phyloP scores from a whole-genome alignment of 2,888 invertebrate species.

The Drosophila aldrichi region DNA sequence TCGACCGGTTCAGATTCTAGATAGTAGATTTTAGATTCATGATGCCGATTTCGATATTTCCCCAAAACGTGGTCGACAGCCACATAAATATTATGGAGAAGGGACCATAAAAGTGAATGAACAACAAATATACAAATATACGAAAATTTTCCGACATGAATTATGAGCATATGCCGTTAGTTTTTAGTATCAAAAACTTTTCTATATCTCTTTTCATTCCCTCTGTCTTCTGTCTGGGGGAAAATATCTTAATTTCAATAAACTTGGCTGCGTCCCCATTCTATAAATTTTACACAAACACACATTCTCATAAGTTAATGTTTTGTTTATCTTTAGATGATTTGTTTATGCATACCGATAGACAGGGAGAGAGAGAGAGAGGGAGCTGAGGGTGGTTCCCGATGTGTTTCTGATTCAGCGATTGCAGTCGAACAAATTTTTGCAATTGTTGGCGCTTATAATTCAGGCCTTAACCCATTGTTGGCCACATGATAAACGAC shows the following conservation, averaged over 20 bases:
- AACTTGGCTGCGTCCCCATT: conserved; percentile 51
- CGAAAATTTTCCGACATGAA: conserved; percentile 51
- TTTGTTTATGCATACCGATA: conserved; percentile 57
- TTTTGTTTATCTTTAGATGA: conserved; percentile 60
- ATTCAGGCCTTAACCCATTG: conserved; percentile 67
- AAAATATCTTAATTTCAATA: conserved; percentile 75
- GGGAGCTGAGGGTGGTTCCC: background rate
- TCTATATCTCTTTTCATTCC: background rate
- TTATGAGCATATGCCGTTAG: conserved; percentile 63
- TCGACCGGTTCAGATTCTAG: conserved; percentile 56
- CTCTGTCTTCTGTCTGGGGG: conserved; percentile 12
- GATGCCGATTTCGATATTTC: conserved; percentile 42
- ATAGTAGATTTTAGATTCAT: conserved; percentile 41
- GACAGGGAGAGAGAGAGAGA: background rate
- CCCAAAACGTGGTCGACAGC: conserved; percentile 54
- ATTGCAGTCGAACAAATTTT: conserved; percentile 59
- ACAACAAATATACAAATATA: conserved; percentile 17
- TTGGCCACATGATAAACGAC: conserved; percentile 77
- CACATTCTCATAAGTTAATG: conserved; percentile 10
- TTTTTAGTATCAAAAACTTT: conserved; percentile 37
- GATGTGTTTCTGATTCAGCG: conserved; percentile 28
- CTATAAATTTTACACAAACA: conserved; percentile 20
- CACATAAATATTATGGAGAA: conserved; percentile 47
- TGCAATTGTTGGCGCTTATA: conserved; percentile 50
- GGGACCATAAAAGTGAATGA: conserved; percentile 26